Conservation (phyloP, 2,113 vertebrate genomes). For the Vireo altiloquus region DNA sequence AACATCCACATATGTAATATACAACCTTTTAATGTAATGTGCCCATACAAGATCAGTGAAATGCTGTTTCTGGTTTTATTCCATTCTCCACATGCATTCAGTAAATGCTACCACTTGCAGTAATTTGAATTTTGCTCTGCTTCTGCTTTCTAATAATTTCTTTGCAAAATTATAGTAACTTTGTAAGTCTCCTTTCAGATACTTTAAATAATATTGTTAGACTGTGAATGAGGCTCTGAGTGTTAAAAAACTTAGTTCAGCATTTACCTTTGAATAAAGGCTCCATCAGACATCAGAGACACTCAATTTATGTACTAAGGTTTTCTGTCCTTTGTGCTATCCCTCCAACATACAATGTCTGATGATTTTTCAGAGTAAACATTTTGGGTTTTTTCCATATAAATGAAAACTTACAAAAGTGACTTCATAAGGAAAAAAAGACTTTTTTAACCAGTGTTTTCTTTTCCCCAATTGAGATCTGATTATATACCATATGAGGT, state of each 20-base stretch:
- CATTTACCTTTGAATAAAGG: neutral
- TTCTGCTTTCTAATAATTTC: neutral
- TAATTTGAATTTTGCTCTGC: neutral
- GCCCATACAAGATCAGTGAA: neutral
- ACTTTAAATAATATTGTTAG: neutral
- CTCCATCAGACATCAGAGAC: neutral
- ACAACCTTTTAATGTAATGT: neutral
- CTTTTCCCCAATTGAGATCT: constrained; percentile 64
- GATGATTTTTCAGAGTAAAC: neutral
- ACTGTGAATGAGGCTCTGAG: neutral
- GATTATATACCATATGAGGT: constrained; percentile 79
- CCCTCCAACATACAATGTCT: neutral
- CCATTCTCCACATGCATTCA: neutral
- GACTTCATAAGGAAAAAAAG: neutral
- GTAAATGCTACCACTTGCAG: neutral
- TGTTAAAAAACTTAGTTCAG: neutral
- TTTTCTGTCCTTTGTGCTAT: neutral
- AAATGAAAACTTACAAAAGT: neutral
- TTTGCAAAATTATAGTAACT: neutral
- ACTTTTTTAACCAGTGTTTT: neutral
- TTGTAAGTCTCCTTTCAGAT: neutral
- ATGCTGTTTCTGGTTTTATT: neutral
- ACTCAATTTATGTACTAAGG: neutral
- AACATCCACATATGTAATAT: neutral
- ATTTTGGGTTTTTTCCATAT: neutral